These are phyloP conservation scores for Anguilla megastoma DNA, from an alignment of 2,797 vertebrate species.

Conservation along the genomic window DNA sequence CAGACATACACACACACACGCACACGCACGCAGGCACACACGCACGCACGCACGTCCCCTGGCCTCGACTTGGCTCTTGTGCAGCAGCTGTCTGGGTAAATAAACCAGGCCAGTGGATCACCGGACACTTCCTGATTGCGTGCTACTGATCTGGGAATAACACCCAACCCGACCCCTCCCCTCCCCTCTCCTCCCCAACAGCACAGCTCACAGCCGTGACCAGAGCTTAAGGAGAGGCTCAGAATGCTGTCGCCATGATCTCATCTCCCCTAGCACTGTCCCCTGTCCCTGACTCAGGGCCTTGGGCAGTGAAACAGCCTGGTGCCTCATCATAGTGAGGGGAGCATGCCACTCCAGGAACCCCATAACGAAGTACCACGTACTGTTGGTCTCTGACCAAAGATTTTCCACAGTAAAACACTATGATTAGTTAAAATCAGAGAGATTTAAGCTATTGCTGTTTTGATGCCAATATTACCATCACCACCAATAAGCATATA, in stretches of 20 bases:
- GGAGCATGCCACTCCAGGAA: background rate
- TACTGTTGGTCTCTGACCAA: background rate
- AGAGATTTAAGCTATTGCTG: too few species aligned
- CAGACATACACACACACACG: background rate
- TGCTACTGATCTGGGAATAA: background rate
- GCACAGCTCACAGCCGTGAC: background rate
- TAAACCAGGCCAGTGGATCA: constrained; percentile 23
- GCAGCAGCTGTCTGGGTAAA: background rate
- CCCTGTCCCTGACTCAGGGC: background rate
- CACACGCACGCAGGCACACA: too few species aligned
- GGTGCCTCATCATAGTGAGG: background rate
- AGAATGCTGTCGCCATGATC: background rate
- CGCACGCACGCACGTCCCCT: background rate
- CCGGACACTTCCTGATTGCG: background rate
- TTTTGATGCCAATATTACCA: too few species aligned
- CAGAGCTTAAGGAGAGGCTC: background rate
- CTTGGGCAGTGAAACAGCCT: background rate
- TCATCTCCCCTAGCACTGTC: background rate
- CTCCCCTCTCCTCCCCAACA: background rate
- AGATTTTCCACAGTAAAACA: background rate
- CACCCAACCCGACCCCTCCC: background rate
- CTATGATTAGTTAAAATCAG: background rate
- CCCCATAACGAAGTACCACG: background rate
- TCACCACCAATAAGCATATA: too few species aligned
- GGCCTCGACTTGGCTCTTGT: background rate